Percentiles rank a stretch among this genome's conserved stretches.
Evolutionary conservation across 2,888 invertebrate genomes (phyloP).

Genomic region (Gymnosoma rotundatum): DNA sequence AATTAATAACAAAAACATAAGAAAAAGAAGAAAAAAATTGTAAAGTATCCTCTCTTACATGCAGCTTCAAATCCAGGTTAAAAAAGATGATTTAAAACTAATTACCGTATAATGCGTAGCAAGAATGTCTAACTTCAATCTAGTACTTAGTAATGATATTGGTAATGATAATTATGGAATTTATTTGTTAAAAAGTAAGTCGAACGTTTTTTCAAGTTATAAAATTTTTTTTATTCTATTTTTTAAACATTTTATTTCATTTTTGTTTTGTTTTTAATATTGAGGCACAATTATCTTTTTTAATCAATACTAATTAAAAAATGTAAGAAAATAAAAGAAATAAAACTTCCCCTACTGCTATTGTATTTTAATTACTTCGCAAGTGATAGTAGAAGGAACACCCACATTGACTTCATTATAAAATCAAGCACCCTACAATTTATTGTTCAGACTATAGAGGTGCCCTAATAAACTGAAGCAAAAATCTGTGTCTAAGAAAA

Average conservation of each 20-base stretch:
- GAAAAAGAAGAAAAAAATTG: not conserved
- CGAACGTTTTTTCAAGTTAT: not conserved
- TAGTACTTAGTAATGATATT: too few species aligned
- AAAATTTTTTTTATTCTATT: conserved; percentile 1
- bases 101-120: conserved; percentile 35
- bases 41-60: not conserved
- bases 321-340: conserved; percentile 17
- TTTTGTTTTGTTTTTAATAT: conserved; percentile 8
- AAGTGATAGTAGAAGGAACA: conserved; percentile 36
- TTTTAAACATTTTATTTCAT: not conserved
- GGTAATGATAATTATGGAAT: not conserved
- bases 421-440: conserved; percentile 30
- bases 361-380: conserved; percentile 21
- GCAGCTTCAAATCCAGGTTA: conserved; percentile 14
- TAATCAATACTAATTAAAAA: conserved; percentile 61
- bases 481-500: too few species aligned
- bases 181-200: not conserved
- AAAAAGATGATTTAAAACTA: conserved; percentile 62
- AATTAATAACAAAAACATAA: conserved; percentile 48
- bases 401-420: conserved; percentile 50
- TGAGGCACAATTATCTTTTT: conserved; percentile 46
- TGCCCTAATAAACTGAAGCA: not conserved
- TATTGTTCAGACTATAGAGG: not conserved
- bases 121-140: not conserved
- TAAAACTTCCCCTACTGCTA: conserved; percentile 27